Evolutionary conservation across 2,113 vertebrate species (phyloP), one percentile per base, ranked within the genome.

Genomic region (Coryphaenoides rupestris): DNA sequence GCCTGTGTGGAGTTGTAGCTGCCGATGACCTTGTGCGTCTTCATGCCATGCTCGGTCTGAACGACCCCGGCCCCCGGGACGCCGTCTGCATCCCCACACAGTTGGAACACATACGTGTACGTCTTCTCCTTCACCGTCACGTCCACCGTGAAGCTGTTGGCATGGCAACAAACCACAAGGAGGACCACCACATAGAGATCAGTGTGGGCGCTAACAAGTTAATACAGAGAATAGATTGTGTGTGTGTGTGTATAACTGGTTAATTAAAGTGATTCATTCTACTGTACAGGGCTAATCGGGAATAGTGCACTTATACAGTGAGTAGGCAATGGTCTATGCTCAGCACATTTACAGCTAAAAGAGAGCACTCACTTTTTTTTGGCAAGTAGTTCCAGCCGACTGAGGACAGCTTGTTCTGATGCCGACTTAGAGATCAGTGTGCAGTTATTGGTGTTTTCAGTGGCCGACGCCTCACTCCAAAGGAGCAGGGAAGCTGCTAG

Each of bases 21-120:
- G 46, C 96, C 96, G 60, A 99, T 79, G 12, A 90, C 75, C 0
- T 77, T 91, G 19, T 59, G 61, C 0, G 52, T 50, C 0, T 0
- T 77, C 4, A 56, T 63, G 60, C 7, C 75, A 12, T 7, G 1
- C 2, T 88, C 66, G 22, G 65, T 67, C 69, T 98, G 96, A 58
- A 98, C 78, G 55, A 96, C 62, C 21, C 94, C 95, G 17, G 91
- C 94, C 22, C 85, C 81, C 0, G 67, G 60, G 0, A 23, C 12
- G 24, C 81, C 90, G 10, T 71, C 56, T 49, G 90, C 93, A 66
- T 95, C 91, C 14, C 93, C 92, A 86, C 96, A 99, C 58, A 99
- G 78, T 65, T 90, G 87, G 78, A 99, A 95, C 0, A 76, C 59
- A 65, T 99, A 99, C 0, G 72, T 3, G 61, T 97, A 98, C 15